Conservation (phyloP, 2,797 vertebrate genomes). For the Myotis planiceps region DNA sequence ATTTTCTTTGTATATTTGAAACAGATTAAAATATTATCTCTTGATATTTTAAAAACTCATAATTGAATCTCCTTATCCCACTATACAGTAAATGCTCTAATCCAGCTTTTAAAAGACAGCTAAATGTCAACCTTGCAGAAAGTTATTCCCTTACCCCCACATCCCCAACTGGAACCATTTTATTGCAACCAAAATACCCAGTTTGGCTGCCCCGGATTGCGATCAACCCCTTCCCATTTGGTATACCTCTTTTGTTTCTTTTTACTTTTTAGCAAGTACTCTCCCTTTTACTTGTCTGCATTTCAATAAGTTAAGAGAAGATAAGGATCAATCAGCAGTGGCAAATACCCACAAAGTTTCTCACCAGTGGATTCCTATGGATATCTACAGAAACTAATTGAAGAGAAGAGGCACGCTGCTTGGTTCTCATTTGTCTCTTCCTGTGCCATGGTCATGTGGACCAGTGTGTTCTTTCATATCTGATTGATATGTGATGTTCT, state of each 20-base stretch:
- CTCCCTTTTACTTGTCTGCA: not conserved
- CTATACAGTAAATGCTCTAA: not conserved
- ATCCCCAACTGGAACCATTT: not conserved
- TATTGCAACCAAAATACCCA: not conserved
- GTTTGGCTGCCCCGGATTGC: not conserved
- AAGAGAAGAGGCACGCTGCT: not conserved
- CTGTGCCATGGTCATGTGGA: not conserved
- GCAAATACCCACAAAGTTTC: not conserved
- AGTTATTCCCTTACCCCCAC: not conserved
- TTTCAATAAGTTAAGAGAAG: constrained; percentile 35
- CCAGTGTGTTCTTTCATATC: constrained; percentile 5
- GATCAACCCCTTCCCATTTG: not conserved
- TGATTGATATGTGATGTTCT: constrained; percentile 41
- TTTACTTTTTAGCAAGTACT: not conserved
- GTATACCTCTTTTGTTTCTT: not conserved
- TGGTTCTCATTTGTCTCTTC: constrained; percentile 48
- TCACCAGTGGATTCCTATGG: not conserved
- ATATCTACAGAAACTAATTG: constrained; percentile 34
- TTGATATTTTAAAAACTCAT: constrained; percentile 13
- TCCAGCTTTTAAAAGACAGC: not conserved
- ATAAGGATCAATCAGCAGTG: not conserved
- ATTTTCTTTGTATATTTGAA: not conserved
- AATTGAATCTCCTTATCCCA: not conserved
- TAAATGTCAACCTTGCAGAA: not conserved
- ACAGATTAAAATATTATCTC: not conserved